These are phyloP conservation scores for Sebastes cheni DNA, from an alignment of 2,797 vertebrate species.

Conservation along the genomic window DNA sequence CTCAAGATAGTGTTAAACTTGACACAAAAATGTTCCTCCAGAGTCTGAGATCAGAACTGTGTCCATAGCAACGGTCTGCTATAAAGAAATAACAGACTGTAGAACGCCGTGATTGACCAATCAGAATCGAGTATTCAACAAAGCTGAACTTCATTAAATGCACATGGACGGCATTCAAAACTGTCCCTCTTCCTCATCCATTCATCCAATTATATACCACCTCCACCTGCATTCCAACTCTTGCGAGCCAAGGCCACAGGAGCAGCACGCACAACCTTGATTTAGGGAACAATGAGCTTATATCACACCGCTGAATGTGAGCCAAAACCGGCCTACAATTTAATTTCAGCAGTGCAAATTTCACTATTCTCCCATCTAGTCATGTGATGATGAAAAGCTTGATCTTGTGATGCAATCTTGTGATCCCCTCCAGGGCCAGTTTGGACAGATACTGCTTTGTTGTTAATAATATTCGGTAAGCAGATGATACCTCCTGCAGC, in stretches of 20 bases:
- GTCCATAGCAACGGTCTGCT: too few relatives aligned
- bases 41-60: too few relatives aligned
- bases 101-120: too few relatives aligned
- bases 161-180: neutral
- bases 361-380: neutral
- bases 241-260: neutral
- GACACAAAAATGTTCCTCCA: too few relatives aligned
- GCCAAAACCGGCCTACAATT: constrained; percentile 3
- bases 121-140: too few relatives aligned
- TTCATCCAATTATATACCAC: neutral
- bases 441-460: constrained; percentile 39
- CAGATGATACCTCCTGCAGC: constrained; percentile 50
- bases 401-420: constrained; percentile 28
- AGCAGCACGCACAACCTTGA: constrained; percentile 5
- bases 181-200: neutral
- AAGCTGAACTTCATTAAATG: constrained; percentile 1
- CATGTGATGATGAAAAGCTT: constrained; percentile 32
- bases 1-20: neutral
- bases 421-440: constrained; percentile 10
- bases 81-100: too few relatives aligned
- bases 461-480: constrained; percentile 47
- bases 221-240: neutral
- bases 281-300: constrained; percentile 23
- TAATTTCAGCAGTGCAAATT: constrained; percentile 12
- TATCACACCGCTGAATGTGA: constrained; percentile 1